phyloP scores from a whole-genome alignment of 2,797 vertebrate species.

The Odontamblyopus lacepedii region DNA sequence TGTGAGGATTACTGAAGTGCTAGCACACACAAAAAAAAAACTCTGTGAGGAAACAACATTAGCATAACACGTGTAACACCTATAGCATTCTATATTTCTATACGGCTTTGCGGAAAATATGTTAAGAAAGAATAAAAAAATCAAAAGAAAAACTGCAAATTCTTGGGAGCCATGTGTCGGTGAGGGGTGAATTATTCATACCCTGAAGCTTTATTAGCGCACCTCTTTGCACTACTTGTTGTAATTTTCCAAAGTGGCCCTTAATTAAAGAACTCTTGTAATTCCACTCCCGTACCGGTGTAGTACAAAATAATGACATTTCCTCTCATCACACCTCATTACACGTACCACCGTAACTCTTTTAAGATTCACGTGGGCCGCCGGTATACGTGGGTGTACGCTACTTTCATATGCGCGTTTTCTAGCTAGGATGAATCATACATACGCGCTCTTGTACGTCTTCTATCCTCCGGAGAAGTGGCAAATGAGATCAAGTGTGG shows the following conservation, averaged over 20 bases:
- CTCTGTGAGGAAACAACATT: not conserved
- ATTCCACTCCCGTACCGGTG: constrained; percentile 11
- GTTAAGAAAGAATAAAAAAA: too few species aligned
- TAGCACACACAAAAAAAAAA: too few species aligned
- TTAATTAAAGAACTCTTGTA: constrained; percentile 21
- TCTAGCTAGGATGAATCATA: constrained; percentile 19
- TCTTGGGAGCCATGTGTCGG: not conserved
- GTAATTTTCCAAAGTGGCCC: constrained; percentile 6
- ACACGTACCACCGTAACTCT: constrained; percentile 5
- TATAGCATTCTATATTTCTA: too few species aligned
- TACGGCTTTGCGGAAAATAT: too few species aligned
- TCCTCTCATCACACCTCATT: constrained; percentile 21
- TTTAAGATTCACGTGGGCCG: constrained; percentile 13
- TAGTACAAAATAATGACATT: constrained; percentile 16
- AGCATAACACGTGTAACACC: too few species aligned
- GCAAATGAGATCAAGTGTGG: constrained; percentile 54
- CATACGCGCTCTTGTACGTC: constrained; percentile 22
- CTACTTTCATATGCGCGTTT: constrained; percentile 15
- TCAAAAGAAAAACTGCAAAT: not conserved
- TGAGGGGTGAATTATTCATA: constrained; percentile 7
- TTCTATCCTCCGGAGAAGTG: constrained; percentile 34
- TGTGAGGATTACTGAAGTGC: too few species aligned
- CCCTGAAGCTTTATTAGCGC: constrained; percentile 2
- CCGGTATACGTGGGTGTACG: not conserved
- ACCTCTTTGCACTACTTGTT: not conserved